Base-by-base conservation (phyloP, 2,113 vertebrate genomes). In the Misgurnus anguillicaudatus region DNA sequence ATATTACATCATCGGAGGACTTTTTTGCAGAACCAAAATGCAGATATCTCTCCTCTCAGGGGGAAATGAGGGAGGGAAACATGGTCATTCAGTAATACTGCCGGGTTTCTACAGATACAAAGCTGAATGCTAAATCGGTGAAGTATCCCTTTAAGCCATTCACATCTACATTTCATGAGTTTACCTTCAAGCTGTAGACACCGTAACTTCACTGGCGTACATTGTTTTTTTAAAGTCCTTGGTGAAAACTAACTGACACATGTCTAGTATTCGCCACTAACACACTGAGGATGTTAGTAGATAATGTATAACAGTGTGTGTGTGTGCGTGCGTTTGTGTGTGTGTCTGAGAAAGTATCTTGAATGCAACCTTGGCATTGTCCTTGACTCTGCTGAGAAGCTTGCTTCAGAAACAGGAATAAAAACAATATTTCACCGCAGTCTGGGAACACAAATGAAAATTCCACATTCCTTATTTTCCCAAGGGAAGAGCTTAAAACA, bases 221-320 rank as follows among this genome's bases (percentile, higher is more conserved):
- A 41, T 41, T n/a, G n/a, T 57, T 71, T 58, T 60, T 9, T 60
- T 60, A 1, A 4, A 4, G 36, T 58, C 45, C 57, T 36, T 39
- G 45, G 45, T 9, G 17, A 45, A 62, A 61, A 61, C 39, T 19
- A 69, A 39, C 36, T 39, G n/a, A 58, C 17, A 21, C 70, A 51
- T 36, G 45, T 36, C 62, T 42, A 8, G n/a, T 21, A 61, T 60
- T 62, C 58, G 9, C 36, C 38, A 45, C 65, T 73, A 57, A 71
- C 38, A 79, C 58, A 14, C 47, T 71, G 38, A 79, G 51, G 42
- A 51, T 24, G 67, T 11, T 64, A 72, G 51, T 60, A 64, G 67
- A 64, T 48, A 71, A 45, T 39, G 55, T 70, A 45, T 31, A 58
- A 58, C 45, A 42, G 17, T 19, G 53, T 51, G 65, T 38, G 21